These are phyloP conservation scores for Burhinus oedicnemus DNA, from an alignment of 2,113 vertebrate genomes.

Conservation along the genomic window DNA sequence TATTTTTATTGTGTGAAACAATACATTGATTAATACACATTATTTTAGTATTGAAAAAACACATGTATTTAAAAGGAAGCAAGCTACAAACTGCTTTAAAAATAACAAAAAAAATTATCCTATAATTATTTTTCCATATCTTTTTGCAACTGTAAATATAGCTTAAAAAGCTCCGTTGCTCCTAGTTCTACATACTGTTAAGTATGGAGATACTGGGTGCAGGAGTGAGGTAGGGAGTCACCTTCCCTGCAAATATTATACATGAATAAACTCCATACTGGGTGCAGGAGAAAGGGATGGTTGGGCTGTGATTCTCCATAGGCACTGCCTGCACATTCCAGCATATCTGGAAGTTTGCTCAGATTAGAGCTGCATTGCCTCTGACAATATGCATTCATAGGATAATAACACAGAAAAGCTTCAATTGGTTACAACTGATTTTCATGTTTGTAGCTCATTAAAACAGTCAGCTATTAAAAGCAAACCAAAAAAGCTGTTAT, in stretches of 20 bases:
- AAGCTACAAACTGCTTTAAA: neutral
- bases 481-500: neutral
- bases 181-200: neutral
- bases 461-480: neutral
- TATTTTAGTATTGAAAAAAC: neutral
- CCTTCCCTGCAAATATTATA: too few relatives aligned
- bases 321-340: neutral
- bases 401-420: neutral
- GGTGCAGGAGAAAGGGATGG: neutral
- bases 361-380: neutral
- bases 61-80: neutral
- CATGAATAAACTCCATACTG: neutral
- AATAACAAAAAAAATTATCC: neutral
- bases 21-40: neutral
- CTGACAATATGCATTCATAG: neutral
- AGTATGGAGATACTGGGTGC: neutral
- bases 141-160: neutral
- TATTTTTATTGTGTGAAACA: neutral
- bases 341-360: neutral
- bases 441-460: neutral
- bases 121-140: rapidly evolving
- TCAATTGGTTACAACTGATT: neutral
- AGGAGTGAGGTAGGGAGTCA: neutral
- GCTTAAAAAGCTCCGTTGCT: neutral
- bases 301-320: neutral